Evolutionary conservation across 2,797 vertebrate species (phyloP), one percentile per base, ranked within the genome.

Genomic region (Acanthiza pusilla): DNA sequence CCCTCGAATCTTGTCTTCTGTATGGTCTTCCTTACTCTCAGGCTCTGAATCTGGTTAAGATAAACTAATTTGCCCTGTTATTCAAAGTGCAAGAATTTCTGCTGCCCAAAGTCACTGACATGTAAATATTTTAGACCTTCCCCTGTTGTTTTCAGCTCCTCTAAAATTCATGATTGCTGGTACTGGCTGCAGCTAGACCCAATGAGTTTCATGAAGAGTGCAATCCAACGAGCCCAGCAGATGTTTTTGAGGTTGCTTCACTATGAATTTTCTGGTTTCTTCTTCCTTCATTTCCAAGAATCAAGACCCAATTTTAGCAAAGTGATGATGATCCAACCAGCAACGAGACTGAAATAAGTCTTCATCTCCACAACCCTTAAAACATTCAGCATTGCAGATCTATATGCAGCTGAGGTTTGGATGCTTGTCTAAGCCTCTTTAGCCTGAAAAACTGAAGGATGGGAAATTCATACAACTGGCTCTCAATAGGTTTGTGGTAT

Each of bases 261-360:
- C 68, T 97, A 81, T 68, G 88, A 97, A 92, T 50, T 96, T 94
- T 94, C 54, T 93, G 43, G 47, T 88, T 93, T 91, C 60, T 88
- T 82, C 80, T 95, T 94, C n/a, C 42, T 96, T 91, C 82, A 87
- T 96, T 96, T 88, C 92, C 94, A 91, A 95, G 91, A 97, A 93
- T 51, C 27, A 55, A 91, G 68, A 88, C 60, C 89, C 84, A 96
- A 47, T 96, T 96, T 97, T 95, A 96, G 89, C 34, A 65, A 96
- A 95, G 48, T 77, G 48, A 73, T 91, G 80, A 70, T 89, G 58
- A 88, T 75, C 43, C 84, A 91, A 54, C 9, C 48, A 94, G 71
- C 45, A 88, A 76, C 63, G 90, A 85, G 66, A 73, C 51, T 67
- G 73, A 95, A 96, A 95, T 88, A 94, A 65, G 45, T 76, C 47